Evolutionary conservation across 2,797 vertebrate species (phyloP).

Genomic region (Caiman crocodilus): DNA sequence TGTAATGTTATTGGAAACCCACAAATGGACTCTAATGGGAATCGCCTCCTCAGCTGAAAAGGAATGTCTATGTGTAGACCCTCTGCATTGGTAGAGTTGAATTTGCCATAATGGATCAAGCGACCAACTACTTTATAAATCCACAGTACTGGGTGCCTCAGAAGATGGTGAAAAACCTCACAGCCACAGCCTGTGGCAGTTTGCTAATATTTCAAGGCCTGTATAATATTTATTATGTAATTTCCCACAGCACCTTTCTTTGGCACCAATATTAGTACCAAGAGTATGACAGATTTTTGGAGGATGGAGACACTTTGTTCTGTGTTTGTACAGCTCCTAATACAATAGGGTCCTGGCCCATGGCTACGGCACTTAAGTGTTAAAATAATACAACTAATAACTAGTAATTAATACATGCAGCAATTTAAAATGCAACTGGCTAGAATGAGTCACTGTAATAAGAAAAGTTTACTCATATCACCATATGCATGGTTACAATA

Average conservation of each 20-base stretch:
- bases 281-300: not conserved
- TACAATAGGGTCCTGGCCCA: not conserved
- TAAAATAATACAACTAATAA: not conserved
- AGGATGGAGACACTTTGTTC: not conserved
- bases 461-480: not conserved
- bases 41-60: not conserved
- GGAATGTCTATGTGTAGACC: not conserved
- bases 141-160: not conserved
- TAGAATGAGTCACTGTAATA: not conserved
- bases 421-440: not conserved
- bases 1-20: not conserved
- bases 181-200: too few relatives aligned
- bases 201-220: not conserved
- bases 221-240: not conserved
- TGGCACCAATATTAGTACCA: not conserved
- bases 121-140: not conserved
- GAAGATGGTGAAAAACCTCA: not conserved
- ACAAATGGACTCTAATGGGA: not conserved
- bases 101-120: not conserved
- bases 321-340: too few relatives aligned
- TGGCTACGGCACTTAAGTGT: not conserved
- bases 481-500: not conserved
- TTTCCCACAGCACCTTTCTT: not conserved
- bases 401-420: not conserved
- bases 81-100: not conserved